These are phyloP conservation scores for Pogonomyrmex californicus DNA, from an alignment of 1,140 invertebrate species.

Conservation along the genomic window DNA sequence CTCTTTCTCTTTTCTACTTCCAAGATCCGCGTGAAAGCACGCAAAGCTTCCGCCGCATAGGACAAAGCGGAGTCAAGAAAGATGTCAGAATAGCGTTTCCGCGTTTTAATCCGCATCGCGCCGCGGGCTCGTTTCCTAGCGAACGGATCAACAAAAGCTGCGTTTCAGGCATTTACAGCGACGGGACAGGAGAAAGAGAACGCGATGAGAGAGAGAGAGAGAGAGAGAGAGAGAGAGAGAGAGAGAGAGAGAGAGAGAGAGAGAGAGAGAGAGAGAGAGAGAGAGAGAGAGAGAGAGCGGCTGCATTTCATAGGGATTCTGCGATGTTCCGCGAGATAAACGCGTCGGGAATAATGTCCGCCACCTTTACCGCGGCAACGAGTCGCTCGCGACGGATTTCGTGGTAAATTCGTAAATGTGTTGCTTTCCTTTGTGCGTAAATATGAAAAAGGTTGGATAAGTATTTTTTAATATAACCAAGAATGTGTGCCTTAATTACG, in stretches of 20 bases:
- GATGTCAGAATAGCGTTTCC: slow-evolving; percentile 56
- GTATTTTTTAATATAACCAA: neutral
- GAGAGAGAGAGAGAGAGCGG: too few relatives aligned
- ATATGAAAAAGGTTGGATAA: neutral
- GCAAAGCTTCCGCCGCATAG: slow-evolving; percentile 28
- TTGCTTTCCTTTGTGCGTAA: too few relatives aligned
- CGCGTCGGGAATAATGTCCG: slow-evolving; percentile 47
- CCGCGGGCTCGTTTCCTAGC: slow-evolving; percentile 55
- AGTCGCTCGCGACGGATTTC: neutral
- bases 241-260: too few relatives aligned
- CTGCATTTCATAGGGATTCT: slow-evolving; percentile 50
- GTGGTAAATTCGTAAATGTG: slow-evolving; percentile 37
- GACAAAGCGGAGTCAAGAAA: slow-evolving; percentile 53
- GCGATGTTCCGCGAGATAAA: slow-evolving; percentile 49
- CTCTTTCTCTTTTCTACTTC: neutral
- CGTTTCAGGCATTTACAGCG: slow-evolving; percentile 39
- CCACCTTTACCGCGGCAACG: neutral
- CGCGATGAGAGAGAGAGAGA: too few relatives aligned
- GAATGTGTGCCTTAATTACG: neutral
- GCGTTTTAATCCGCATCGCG: slow-evolving; percentile 67
- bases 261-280: too few relatives aligned
- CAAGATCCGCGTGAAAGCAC: slow-evolving; percentile 16
- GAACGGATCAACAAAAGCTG: slow-evolving; percentile 67
- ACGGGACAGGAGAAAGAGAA: slow-evolving; percentile 25
- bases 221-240: too few relatives aligned